Evolutionary conservation across 2,888 invertebrate species (phyloP).

Genomic region (Barypeithes pellucidus): DNA sequence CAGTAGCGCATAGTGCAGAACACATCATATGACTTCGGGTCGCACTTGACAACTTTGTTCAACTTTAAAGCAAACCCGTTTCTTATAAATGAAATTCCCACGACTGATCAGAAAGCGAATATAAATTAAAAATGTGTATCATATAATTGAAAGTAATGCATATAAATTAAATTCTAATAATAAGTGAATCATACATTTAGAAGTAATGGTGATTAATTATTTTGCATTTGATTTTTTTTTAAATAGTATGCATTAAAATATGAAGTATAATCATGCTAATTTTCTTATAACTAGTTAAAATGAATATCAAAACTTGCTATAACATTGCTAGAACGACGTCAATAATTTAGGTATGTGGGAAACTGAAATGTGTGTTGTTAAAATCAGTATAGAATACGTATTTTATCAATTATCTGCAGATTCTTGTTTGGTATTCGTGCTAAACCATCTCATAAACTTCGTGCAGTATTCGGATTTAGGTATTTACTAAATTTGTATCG

Average conservation of each 20-base stretch:
- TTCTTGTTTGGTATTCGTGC: conserved; percentile 8
- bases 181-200: not conserved
- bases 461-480: conserved; percentile 14
- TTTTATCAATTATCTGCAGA: conserved; percentile 9
- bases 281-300: not conserved
- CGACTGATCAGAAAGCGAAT: no score
- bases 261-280: not conserved
- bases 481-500: not conserved
- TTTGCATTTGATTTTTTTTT: not conserved
- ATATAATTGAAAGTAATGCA: no score
- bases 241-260: no score
- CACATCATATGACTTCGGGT: no score
- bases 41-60: no score
- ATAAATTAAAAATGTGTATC: no score
- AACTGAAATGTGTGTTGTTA: conserved; percentile 5
- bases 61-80: no score
- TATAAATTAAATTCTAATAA: not conserved
- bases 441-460: conserved; percentile 7
- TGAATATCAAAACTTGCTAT: not conserved
- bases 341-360: not conserved
- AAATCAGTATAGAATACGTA: not conserved
- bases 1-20: no score
- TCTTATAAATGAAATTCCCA: no score
- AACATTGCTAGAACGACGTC: not conserved
- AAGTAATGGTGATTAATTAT: not conserved